Percentiles rank a stretch among this genome's conserved stretches.
phyloP scores from a whole-genome alignment of 2,113 vertebrate genomes.

The Macquaria australasica region DNA sequence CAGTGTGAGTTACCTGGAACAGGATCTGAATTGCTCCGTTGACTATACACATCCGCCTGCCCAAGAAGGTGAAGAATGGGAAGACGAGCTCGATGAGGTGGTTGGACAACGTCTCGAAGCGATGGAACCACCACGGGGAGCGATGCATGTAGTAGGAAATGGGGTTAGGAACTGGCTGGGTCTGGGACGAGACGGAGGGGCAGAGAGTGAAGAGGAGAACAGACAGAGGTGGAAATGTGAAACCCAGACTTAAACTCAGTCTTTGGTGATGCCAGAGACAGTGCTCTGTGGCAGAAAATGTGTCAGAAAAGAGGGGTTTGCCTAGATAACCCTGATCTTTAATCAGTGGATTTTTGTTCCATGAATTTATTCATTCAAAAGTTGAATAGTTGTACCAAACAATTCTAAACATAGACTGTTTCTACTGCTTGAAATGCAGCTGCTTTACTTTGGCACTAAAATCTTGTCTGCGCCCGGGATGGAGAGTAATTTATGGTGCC shows the following conservation, averaged over 20 bases:
- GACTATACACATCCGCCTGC: conserved; percentile 86
- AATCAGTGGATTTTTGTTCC: not conserved
- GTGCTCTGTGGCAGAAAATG: too few relatives aligned
- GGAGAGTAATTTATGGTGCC: conserved; percentile 35
- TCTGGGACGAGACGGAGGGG: conserved; percentile 80
- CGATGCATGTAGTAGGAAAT: conserved; percentile 93
- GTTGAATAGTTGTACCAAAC: not conserved
- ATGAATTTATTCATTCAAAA: not conserved
- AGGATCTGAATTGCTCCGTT: conserved; percentile 91
- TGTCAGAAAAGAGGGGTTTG: not conserved
- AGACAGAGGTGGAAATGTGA: not conserved
- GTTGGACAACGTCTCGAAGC: conserved; percentile 89
- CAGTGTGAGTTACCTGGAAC: conserved; percentile 89
- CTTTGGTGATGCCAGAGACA: not conserved
- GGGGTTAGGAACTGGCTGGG: conserved; percentile 94
- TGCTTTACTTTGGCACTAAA: conserved; percentile 41
- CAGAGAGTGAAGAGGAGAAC: not conserved
- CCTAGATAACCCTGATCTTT: not conserved
- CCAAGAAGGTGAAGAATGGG: conserved; percentile 92
- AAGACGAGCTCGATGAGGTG: conserved; percentile 93
- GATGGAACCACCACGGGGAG: conserved; percentile 93
- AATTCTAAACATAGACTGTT: conserved; percentile 6
- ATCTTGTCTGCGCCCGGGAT: not conserved
- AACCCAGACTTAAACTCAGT: not conserved
- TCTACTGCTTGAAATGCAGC: not conserved